Evolutionary conservation across 92 coral and sea anemone genomes (phyloP).

Genomic region (Chrysogorgia sp.): DNA sequence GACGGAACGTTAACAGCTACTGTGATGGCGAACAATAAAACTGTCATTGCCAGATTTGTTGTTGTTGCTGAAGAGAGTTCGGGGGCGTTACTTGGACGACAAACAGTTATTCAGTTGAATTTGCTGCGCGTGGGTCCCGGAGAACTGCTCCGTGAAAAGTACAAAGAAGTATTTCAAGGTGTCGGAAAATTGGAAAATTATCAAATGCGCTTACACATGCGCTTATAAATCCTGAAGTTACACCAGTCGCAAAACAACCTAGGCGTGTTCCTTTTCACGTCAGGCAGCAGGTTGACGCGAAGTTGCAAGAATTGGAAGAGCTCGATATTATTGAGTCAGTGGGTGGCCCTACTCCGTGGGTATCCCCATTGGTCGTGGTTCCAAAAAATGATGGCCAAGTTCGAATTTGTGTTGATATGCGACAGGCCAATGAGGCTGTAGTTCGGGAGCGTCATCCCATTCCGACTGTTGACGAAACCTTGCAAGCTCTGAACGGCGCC

Average conservation of each 20-base stretch:
- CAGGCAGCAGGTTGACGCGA: slow-evolving; percentile 26
- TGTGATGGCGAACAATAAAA: too few relatives aligned
- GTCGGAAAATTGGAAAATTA: slow-evolving; percentile 46
- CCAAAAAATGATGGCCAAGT: slow-evolving; percentile 37
- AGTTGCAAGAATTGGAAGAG: slow-evolving; percentile 48
- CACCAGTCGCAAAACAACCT: slow-evolving; percentile 52
- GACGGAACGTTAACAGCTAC: too few relatives aligned
- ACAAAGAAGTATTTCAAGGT: slow-evolving; percentile 30
- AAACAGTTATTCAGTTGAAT: too few relatives aligned
- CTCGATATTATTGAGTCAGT: slow-evolving; percentile 50
- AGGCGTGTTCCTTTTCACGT: slow-evolving; percentile 46
- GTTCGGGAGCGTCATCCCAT: slow-evolving; percentile 7
- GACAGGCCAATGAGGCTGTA: slow-evolving; percentile 5
- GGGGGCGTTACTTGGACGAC: too few relatives aligned
- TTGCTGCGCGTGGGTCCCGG: too few relatives aligned
- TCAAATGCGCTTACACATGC: slow-evolving; percentile 43
- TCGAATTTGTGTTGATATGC: slow-evolving; percentile 8
- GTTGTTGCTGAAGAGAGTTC: too few relatives aligned
- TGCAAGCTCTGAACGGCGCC: not conserved
- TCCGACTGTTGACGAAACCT: slow-evolving; percentile 4
- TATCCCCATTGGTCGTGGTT: slow-evolving; percentile 59
- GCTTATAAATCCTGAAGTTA: slow-evolving; percentile 46
- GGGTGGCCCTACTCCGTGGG: slow-evolving; percentile 56
- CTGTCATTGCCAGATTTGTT: too few relatives aligned
- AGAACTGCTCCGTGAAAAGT: too few relatives aligned